Evolutionary conservation across 2,797 vertebrate genomes (phyloP).

Genomic region (Hypotaenidia philippensis): DNA sequence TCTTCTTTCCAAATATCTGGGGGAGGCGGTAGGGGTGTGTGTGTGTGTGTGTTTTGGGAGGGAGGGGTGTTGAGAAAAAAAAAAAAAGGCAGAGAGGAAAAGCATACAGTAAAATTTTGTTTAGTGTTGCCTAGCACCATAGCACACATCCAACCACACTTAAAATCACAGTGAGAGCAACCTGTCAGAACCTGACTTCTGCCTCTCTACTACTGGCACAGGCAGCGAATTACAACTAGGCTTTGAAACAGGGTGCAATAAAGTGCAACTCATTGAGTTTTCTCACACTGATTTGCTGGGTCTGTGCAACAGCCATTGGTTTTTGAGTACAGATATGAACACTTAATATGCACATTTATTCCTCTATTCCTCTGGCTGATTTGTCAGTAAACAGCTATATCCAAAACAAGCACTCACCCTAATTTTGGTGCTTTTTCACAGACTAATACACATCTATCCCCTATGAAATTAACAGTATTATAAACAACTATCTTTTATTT

Average conservation of each 20-base stretch:
- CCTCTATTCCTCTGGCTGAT: not conserved
- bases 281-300: not conserved
- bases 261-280: not conserved
- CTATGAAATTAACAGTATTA: not conserved
- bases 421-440: not conserved
- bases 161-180: not conserved
- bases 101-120: not conserved
- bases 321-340: not conserved
- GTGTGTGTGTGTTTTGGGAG: too few relatives aligned
- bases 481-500: not conserved
- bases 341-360: not conserved
- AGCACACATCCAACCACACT: accelerated
- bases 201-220: not conserved
- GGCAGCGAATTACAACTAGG: not conserved
- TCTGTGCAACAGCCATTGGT: not conserved
- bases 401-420: not conserved
- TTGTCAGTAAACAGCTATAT: not conserved
- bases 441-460: not conserved
- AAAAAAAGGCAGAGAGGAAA: not conserved
- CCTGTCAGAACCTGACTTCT: not conserved
- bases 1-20: not conserved
- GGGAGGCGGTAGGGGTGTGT: too few relatives aligned
- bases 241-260: not conserved
- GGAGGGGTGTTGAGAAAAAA: too few relatives aligned
- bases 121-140: not conserved